Evolutionary conservation across 2,113 vertebrate species (phyloP).

Genomic region (Pelusios castaneus): DNA sequence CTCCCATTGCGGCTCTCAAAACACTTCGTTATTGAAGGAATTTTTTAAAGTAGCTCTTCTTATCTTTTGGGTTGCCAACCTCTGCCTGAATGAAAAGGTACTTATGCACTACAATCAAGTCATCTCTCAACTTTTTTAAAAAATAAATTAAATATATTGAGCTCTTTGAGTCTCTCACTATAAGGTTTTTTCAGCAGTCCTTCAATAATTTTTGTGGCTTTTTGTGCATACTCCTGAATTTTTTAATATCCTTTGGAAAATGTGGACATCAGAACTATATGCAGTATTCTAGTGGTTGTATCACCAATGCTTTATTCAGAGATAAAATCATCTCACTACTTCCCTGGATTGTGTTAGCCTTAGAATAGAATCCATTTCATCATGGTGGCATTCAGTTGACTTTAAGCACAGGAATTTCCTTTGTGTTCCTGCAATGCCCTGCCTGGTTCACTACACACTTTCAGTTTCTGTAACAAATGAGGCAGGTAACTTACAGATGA

Average conservation of each 20-base stretch:
- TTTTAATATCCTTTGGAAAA: neutral
- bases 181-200: neutral
- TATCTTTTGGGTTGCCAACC: no score
- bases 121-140: neutral
- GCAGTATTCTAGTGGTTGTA: neutral
- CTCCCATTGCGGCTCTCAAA: no score
- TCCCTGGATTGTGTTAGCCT: neutral
- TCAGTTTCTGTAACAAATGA: neutral
- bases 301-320: no score
- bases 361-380: neutral
- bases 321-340: neutral
- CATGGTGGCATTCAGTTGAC: neutral
- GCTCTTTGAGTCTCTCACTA: neutral
- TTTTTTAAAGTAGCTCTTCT: no score
- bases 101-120: neutral
- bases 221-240: neutral
- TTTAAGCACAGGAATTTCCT: neutral
- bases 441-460: neutral
- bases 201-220: neutral
- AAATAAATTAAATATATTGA: neutral
- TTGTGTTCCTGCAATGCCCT: neutral
- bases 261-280: neutral
- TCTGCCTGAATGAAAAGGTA: neutral
- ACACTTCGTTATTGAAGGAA: no score
- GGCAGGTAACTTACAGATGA: neutral